phyloP scores from a whole-genome alignment of 2,888 invertebrate species.

The Oxytorus armatus region DNA sequence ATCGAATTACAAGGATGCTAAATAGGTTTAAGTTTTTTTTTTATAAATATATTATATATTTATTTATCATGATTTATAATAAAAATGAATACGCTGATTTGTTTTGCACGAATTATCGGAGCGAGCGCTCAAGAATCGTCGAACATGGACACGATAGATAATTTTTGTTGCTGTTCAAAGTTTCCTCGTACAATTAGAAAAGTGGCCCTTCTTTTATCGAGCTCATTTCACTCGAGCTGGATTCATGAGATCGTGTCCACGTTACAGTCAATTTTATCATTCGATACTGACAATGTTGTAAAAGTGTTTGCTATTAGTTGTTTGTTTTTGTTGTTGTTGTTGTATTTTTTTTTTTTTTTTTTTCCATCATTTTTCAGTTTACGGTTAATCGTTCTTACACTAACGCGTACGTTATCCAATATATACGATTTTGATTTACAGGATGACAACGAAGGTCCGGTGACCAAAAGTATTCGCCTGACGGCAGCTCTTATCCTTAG shows the following conservation, averaged over 20 bases:
- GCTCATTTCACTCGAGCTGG: slow-evolving; percentile 22
- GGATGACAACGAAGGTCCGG: slow-evolving; percentile 99
- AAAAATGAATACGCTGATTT: slow-evolving; percentile 2
- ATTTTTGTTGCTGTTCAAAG: slow-evolving; percentile 6
- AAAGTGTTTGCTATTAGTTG: slow-evolving; percentile 60
- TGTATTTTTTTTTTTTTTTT: slow-evolving; percentile 65
- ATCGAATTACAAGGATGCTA: not conserved
- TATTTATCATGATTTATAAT: slow-evolving; percentile 10
- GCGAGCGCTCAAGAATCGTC: not conserved
- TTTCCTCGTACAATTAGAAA: slow-evolving; percentile 22
- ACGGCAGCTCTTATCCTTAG: slow-evolving; percentile 98
- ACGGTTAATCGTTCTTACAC: slow-evolving; percentile 44
- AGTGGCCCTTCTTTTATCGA: slow-evolving; percentile 24
- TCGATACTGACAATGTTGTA: slow-evolving; percentile 45
- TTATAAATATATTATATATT: not conserved
- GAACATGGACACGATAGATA: slow-evolving; percentile 41
- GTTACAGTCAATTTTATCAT: slow-evolving; percentile 34
- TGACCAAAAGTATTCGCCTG: slow-evolving; percentile 98
- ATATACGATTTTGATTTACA: slow-evolving; percentile 84
- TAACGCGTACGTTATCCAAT: slow-evolving; percentile 25
- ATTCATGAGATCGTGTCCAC: slow-evolving; percentile 31
- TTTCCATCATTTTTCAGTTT: slow-evolving; percentile 63
- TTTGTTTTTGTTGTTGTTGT: slow-evolving; percentile 64
- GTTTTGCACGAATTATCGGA: slow-evolving; percentile 44
- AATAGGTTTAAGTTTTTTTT: not conserved